Base-by-base conservation (phyloP, 2,888 invertebrate genomes). In the Nymphalis polychloros region DNA sequence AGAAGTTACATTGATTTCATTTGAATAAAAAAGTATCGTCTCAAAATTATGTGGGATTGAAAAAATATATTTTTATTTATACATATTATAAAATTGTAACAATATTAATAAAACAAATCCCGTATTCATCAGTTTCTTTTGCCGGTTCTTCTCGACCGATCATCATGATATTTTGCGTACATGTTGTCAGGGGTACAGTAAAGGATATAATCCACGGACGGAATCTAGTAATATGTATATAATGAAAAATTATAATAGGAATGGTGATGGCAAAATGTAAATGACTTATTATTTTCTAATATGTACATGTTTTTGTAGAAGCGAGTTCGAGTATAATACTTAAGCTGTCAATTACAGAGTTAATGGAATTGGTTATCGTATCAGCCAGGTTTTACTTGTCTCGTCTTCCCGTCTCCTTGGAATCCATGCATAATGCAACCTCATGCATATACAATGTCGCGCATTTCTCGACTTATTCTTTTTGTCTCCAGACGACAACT, bases 391-490 rank as follows among this genome's bases (percentile, higher is more conserved):
- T 72, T 70, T 71, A 71, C 69, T 71, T 63, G 68, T 72, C 68
- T 74, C 69, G 57, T 57, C 63, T 64, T 77, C 79, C 72, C 81
- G 64, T 79, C 78, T 82, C 82, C 84, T 84, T 83, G 85, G 84
- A 84, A 84, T 84, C 82, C 87, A 87, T 89, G 86, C 85, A 89
- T 88, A 88, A 89, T 89, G 83, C 81, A 82, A 77, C 77, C 84
- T 87, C 87, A 88, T 89, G 82, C 88, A 89, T 90, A 88, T 82
- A 81, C 83, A 84, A 86, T 85, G 84, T 82, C 81, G 83, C 82
- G 78, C 84, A 82, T 85, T 83, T 84, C 83, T 81, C 78, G 74
- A 76, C 78, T 80, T 77, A 81, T 79, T 82, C 79, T 85, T 73
- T 66, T 67, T 72, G 65, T 60, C 57, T 71, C 80, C 81, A 84